Base-by-base conservation (phyloP, 2,888 invertebrate species). In the Oxycera nigricornis region DNA sequence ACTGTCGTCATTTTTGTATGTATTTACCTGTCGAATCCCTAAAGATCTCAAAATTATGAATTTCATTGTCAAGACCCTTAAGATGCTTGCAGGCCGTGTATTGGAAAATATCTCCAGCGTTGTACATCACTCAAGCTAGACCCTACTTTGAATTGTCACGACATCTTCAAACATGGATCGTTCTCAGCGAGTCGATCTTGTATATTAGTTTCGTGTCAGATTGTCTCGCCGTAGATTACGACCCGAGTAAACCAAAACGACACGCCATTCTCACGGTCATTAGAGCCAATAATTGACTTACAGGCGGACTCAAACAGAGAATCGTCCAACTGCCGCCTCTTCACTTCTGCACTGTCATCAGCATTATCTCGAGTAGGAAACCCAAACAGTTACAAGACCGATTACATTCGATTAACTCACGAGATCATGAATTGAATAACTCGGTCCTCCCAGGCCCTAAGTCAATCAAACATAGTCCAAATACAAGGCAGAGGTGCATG, bases 261-360 rank as follows among this genome's bases (percentile, higher is more conserved):
- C 65, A 65, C 65, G 30, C 52, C 70, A 70, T 70, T 70, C 70
- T 70, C 70, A 70, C 70, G 70, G 70, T 70, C 70, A 70, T 70
- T 70, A 70, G 70, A 70, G 70, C 14, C 70, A 52, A 70, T 70
- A 70, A 70, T 70, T 70, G 70, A 70, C 70, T 70, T 30, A 52
- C 17, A 31, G 70, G 55, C 31, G 55, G 35, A 31, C 55, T 70
- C 11, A 35, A 70, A 55, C 70, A 35, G 52, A 70, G 55, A 31
- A 52, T 65, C 65, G 65, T 41, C 41, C 65, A 62, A 65, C 41
- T 39, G 39, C 65, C 39, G 65, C 65, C 65, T 65, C 65, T 41
- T 41, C 65, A 20, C 22, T 24, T 22, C 39, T 11, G 22, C n/a
- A 22, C 31, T 52, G 55, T 24, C 70, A 52, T 17, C 52, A 26